Percentiles rank a stretch among this genome's conserved stretches.
Conservation (phyloP, 2,797 vertebrate species). For the Steatocranus sp. region DNA sequence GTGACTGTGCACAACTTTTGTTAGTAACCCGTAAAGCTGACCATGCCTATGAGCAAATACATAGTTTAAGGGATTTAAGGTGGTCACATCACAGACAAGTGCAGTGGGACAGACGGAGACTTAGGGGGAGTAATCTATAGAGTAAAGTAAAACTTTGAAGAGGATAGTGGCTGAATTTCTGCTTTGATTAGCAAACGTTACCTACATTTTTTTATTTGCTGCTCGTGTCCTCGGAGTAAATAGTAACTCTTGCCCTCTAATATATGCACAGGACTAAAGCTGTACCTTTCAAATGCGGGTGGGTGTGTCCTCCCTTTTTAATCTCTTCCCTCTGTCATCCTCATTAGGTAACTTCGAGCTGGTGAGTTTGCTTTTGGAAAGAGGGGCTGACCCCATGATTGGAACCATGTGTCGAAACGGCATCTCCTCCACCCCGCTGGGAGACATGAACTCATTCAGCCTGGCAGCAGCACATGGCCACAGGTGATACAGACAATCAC, state of each 20-base stretch:
- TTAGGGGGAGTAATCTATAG: neutral
- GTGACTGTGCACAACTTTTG: neutral
- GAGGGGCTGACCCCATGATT: slow-evolving; percentile 80
- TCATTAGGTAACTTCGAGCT: slow-evolving; percentile 80
- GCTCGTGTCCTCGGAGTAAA: neutral
- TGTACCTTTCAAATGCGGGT: neutral
- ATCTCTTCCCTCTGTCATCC: neutral
- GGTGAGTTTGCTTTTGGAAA: slow-evolving; percentile 78
- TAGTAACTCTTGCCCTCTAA: neutral
- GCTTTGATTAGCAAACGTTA: neutral
- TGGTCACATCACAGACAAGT: neutral
- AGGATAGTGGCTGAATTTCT: neutral
- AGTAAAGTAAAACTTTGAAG: neutral
- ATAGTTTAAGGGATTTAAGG: neutral
- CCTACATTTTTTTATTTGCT: neutral
- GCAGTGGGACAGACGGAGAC: neutral
- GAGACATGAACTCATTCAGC: slow-evolving; percentile 82
- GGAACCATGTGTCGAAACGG: slow-evolving; percentile 80
- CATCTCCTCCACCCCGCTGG: slow-evolving; percentile 74
- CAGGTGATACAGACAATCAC: slow-evolving; percentile 64
- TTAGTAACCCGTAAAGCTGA: neutral
- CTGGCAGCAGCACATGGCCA: slow-evolving; percentile 81
- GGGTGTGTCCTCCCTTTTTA: neutral
- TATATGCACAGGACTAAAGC: neutral
- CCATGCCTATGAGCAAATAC: neutral